Evolutionary conservation across 2,888 invertebrate species (phyloP).

Genomic region (Beris morrisii): DNA sequence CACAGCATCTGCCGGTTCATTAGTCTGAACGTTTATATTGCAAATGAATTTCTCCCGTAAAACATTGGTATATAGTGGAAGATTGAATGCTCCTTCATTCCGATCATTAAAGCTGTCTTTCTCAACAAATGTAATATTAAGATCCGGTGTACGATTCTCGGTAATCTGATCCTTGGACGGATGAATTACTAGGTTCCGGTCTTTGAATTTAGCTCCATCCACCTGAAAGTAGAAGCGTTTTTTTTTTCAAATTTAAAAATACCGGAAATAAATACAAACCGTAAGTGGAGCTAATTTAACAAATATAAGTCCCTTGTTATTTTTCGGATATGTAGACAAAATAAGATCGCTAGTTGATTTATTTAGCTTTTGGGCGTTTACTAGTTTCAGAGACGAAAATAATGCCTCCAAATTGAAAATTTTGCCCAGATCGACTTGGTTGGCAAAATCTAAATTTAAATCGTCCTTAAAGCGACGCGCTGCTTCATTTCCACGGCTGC

Average conservation of each 20-base stretch:
- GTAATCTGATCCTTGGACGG: conserved; percentile 34
- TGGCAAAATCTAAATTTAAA: conserved; percentile 45
- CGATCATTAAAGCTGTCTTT: conserved; percentile 14
- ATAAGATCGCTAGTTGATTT: conserved; percentile 50
- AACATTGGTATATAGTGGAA: conserved; percentile 49
- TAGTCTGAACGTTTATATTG: conserved; percentile 46
- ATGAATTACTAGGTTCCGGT: conserved; percentile 43
- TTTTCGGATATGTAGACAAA: conserved; percentile 34
- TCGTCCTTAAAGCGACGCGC: conserved; percentile 48
- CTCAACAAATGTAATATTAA: conserved; percentile 44
- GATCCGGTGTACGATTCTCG: conserved; percentile 43
- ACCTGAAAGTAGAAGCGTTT: conserved; percentile 41
- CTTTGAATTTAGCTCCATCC: conserved; percentile 46
- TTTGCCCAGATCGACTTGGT: conserved; percentile 48
- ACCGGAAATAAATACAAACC: conserved; percentile 42
- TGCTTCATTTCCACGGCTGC: conserved; percentile 48
- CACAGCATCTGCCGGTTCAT: conserved; percentile 45
- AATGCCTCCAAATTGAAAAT: conserved; percentile 54
- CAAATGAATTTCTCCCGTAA: conserved; percentile 50
- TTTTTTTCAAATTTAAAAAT: neutral
- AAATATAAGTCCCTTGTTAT: conserved; percentile 8
- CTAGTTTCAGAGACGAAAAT: conserved; percentile 50
- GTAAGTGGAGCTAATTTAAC: conserved; percentile 49
- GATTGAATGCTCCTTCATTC: conserved; percentile 20
- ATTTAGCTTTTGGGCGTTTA: conserved; percentile 47